Evolutionary conservation across 2,797 vertebrate genomes (phyloP).

Genomic region (Rousettus madagascariensis): DNA sequence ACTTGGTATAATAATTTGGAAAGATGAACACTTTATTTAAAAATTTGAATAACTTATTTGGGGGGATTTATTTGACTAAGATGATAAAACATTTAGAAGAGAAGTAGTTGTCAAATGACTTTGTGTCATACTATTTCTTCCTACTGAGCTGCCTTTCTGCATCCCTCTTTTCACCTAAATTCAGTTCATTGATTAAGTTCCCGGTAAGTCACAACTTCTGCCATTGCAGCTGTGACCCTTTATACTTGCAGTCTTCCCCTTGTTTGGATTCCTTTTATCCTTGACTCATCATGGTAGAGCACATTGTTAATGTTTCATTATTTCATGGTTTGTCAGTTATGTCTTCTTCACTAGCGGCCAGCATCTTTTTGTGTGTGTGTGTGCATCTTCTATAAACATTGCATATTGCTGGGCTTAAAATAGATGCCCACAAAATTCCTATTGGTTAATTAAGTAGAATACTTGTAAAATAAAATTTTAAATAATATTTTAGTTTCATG

Average conservation of each 20-base stretch:
- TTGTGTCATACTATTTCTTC: background rate
- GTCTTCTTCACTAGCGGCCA: background rate
- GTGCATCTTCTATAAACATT: background rate
- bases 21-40: background rate
- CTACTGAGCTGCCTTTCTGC: background rate
- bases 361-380: background rate
- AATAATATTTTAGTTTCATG: background rate
- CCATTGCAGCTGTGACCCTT: background rate
- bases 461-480: constrained; percentile 5
- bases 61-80: background rate
- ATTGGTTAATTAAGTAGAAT: background rate
- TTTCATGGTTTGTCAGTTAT: background rate
- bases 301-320: background rate
- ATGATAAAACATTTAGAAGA: constrained; percentile 24
- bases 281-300: background rate
- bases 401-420: background rate
- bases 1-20: constrained; percentile 10
- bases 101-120: background rate
- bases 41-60: background rate
- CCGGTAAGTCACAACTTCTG: background rate
- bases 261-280: background rate
- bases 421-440: constrained; percentile 11
- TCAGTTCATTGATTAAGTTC: background rate
- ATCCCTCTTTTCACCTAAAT: background rate
- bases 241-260: background rate